phyloP scores from a whole-genome alignment of 1,140 invertebrate genomes.

The Temnothorax curvispinosus region DNA sequence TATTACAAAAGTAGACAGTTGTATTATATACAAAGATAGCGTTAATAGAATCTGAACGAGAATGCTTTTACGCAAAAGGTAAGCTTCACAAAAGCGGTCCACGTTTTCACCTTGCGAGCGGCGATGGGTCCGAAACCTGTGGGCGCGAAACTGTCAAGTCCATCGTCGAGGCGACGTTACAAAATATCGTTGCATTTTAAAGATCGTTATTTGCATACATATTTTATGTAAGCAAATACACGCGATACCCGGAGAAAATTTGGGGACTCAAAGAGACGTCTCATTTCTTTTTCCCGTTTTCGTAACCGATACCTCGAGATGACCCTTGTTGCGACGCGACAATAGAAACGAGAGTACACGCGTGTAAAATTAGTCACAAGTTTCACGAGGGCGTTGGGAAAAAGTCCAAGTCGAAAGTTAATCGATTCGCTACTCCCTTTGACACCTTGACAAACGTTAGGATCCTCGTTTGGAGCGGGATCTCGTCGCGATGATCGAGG shows the following conservation, averaged over 20 bases:
- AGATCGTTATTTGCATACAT: background rate
- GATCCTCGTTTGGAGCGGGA: background rate
- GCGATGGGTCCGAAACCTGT: background rate
- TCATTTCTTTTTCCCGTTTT: background rate
- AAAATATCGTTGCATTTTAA: background rate
- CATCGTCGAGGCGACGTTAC: background rate
- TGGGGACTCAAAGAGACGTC: background rate
- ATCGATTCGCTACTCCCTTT: conserved; percentile 29
- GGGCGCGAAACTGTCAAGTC: background rate
- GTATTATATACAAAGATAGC: background rate
- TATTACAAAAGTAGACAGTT: background rate
- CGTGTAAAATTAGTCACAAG: background rate
- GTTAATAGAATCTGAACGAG: conserved; percentile 15
- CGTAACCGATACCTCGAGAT: background rate
- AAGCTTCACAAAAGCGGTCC: conserved; percentile 5
- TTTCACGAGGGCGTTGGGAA: background rate
- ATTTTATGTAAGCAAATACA: too few species aligned
- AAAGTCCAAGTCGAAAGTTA: background rate
- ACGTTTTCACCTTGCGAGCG: background rate
- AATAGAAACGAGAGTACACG: background rate
- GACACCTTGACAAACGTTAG: conserved; percentile 29
- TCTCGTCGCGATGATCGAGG: conserved; percentile 13
- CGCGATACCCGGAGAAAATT: background rate
- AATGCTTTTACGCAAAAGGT: conserved; percentile 2
- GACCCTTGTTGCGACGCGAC: background rate